Base-by-base conservation (phyloP, 2,888 invertebrate species). In the Andrena minutula region DNA sequence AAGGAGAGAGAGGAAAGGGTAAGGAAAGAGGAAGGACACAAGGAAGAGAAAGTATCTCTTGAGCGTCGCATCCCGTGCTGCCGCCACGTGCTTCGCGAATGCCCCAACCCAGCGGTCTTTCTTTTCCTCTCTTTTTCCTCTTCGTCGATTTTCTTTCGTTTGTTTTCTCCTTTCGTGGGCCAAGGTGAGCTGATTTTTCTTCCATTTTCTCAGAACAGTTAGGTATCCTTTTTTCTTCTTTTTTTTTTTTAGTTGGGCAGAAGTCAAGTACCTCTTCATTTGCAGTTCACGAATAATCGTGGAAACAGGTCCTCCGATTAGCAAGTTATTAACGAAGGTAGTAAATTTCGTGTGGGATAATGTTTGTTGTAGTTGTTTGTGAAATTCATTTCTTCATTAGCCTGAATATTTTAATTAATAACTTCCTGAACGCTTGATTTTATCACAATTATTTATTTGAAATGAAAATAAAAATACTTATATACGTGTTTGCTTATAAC, bases 71-170 rank as follows among this genome's bases (percentile, higher is more conserved):
- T 70, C 68, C 60, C 71, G 58, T 72, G 82, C 35, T 58, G 49
- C 61, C 35, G 69, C 79, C 85, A 84, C 85, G 84, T 84, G 85
- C 77, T 77, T 69, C 76, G 75, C 58, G 78, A 80, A 80, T 66
- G 71, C 73, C 65, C 41, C 70, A 16, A 53, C 53, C 35, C n/a
- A 51, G 61, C 75, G 56, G 23, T 74, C 64, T 63, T 41, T 41
- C 41, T 41, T 16, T 8, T 64, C 32, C n/a, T 5, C 47, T 23
- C 23, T 23, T 4, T 10, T 20, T 26, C 56, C 7, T 61, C 6
- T 2, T 28, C 8, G 30, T n/a, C 56, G 56, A 20, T n/a, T 64
- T 81, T 75, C 56, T 65, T 75, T 41, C 30, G n/a, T 35, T 73
- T 30, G 16, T 53, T 61, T 28, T 20, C 26, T 26, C 61, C 49